phyloP scores from a whole-genome alignment of 2,888 invertebrate species.

The Acrobasis repandana region DNA sequence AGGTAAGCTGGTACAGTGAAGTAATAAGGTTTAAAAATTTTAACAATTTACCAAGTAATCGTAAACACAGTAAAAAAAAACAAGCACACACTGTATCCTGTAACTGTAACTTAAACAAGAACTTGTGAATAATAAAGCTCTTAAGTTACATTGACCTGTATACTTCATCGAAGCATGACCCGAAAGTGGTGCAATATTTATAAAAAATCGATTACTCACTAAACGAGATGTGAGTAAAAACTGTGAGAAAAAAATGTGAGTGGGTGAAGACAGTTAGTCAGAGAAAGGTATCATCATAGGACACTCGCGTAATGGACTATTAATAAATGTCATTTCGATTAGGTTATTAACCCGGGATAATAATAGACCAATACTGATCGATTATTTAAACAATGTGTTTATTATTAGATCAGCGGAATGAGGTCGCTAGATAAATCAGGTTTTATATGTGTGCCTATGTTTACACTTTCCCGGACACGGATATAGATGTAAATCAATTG shows the following conservation, averaged over 20 bases:
- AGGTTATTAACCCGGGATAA: constrained; percentile 52
- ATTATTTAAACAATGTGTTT: constrained; percentile 12
- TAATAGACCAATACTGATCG: constrained; percentile 22
- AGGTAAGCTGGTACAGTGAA: too few relatives aligned
- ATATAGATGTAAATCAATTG: too few relatives aligned
- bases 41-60: too few relatives aligned
- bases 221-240: constrained; percentile 43
- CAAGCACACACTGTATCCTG: not conserved
- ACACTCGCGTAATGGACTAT: constrained; percentile 44
- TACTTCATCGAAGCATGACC: constrained; percentile 40
- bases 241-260: constrained; percentile 44
- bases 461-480: too few relatives aligned
- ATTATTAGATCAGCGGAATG: not conserved
- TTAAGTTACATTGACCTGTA: constrained; percentile 14
- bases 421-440: not conserved
- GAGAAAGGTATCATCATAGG: constrained; percentile 37
- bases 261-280: constrained; percentile 62
- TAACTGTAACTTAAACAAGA: constrained; percentile 8
- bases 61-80: not conserved
- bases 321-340: constrained; percentile 35
- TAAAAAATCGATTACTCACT: constrained; percentile 59
- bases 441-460: not conserved
- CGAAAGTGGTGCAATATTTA: constrained; percentile 49
- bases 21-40: too few relatives aligned
- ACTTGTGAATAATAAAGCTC: constrained; percentile 11